Conservation (phyloP, 2,113 vertebrate species). For the Bambusicola thoracicus region DNA sequence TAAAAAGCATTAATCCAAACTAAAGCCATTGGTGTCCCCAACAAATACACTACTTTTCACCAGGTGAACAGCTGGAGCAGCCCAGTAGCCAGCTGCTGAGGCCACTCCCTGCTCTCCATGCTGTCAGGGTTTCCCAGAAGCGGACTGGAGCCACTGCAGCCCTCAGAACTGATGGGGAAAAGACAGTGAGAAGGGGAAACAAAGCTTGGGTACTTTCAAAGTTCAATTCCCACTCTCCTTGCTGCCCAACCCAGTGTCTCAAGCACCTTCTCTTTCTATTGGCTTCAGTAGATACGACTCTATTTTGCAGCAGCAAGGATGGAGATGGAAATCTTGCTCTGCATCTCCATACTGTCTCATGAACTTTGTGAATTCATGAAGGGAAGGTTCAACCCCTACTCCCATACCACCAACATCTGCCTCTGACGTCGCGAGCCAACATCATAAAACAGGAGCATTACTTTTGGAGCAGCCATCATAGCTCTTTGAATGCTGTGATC, state of each 20-base stretch:
- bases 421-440: too few relatives aligned
- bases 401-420: too few relatives aligned
- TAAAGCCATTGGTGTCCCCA: not conserved
- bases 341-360: not conserved
- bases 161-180: not conserved
- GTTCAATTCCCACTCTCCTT: not conserved
- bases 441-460: too few relatives aligned
- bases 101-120: not conserved
- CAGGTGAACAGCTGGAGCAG: not conserved
- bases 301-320: not conserved
- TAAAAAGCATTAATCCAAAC: not conserved
- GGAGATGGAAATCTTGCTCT: not conserved
- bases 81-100: not conserved
- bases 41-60: not conserved
- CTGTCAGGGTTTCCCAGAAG: not conserved
- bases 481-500: not conserved
- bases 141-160: not conserved
- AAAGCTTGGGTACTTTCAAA: not conserved
- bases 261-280: not conserved
- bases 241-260: rapidly evolving
- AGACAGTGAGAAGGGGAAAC: not conserved
- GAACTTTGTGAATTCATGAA: not conserved
- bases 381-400: too few relatives aligned
- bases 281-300: not conserved
- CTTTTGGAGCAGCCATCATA: not conserved